Conservation (phyloP, 2,113 vertebrate genomes). For the Pelodiscus sinensis region DNA sequence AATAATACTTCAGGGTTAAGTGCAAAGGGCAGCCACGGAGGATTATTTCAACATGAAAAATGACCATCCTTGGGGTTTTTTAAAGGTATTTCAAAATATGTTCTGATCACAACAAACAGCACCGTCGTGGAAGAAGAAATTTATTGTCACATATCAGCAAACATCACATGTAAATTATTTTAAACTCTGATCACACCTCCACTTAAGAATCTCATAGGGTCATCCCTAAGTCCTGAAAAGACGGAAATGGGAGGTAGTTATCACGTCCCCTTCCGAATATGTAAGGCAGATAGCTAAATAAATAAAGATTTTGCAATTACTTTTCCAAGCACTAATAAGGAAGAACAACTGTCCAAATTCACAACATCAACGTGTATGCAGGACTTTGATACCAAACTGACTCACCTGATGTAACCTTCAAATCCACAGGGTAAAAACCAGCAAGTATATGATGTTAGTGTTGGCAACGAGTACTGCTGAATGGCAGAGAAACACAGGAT, state of each 20-base stretch:
- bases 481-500: conserved; percentile 79
- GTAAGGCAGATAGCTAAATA: conserved; percentile 33
- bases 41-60: conserved; percentile 66
- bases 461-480: conserved; percentile 79
- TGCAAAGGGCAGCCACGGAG: conserved; percentile 66
- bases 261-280: conserved; percentile 49
- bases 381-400: conserved; percentile 59
- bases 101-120: conserved; percentile 54
- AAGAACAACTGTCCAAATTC: conserved; percentile 63
- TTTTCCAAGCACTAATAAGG: conserved; percentile 60
- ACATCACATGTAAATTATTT: conserved; percentile 52
- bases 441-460: conserved; percentile 78
- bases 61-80: conserved; percentile 41
- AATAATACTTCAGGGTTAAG: conserved; percentile 46
- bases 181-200: conserved; percentile 36
- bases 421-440: conserved; percentile 63
- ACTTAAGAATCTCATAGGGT: conserved; percentile 25
- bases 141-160: conserved; percentile 38
- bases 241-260: conserved; percentile 28
- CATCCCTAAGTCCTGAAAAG: conserved; percentile 56
- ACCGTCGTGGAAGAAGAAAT: background rate
- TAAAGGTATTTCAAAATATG: conserved; percentile 51
- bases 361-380: conserved; percentile 48
- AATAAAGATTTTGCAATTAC: conserved; percentile 46
- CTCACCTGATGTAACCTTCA: conserved; percentile 65